These are phyloP conservation scores for Bombus superbus DNA, from an alignment of 1,140 invertebrate genomes.

Conservation along the genomic window DNA sequence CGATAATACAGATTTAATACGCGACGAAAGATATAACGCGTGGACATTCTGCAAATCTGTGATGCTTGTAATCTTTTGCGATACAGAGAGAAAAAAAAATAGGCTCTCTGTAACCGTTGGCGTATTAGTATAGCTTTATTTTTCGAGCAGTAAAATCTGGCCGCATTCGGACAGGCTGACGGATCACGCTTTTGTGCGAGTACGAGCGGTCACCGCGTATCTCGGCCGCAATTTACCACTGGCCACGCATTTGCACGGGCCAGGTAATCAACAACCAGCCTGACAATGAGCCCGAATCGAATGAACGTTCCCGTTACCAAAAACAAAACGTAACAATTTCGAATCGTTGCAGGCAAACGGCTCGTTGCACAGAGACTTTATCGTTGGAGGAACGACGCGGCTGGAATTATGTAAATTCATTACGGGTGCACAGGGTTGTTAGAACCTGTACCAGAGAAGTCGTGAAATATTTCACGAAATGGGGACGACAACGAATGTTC, in stretches of 20 bases:
- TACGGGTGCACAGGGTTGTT: background rate
- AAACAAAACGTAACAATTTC: conserved; percentile 54
- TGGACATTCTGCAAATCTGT: background rate
- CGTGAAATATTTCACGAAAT: conserved; percentile 18
- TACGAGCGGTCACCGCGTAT: conserved; percentile 33
- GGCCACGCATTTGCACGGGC: conserved; percentile 58
- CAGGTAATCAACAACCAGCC: conserved; percentile 63
- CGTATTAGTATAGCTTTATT: conserved; percentile 28
- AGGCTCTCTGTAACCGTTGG: background rate
- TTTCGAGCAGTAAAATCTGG: conserved; percentile 17
- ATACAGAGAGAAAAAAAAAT: background rate
- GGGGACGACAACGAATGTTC: too few species aligned
- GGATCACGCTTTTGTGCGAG: conserved; percentile 46
- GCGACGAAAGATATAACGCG: background rate
- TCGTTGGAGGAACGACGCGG: background rate
- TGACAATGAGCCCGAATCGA: conserved; percentile 42
- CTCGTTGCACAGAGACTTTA: background rate
- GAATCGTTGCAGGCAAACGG: conserved; percentile 24
- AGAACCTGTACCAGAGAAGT: background rate
- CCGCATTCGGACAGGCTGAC: conserved; percentile 26
- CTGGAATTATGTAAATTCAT: conserved; percentile 48
- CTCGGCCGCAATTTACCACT: conserved; percentile 58
- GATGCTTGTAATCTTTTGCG: background rate
- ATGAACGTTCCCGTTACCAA: conserved; percentile 50
- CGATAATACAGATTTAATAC: background rate